Conservation (phyloP, 2,888 invertebrate genomes). For the Protula sp. region DNA sequence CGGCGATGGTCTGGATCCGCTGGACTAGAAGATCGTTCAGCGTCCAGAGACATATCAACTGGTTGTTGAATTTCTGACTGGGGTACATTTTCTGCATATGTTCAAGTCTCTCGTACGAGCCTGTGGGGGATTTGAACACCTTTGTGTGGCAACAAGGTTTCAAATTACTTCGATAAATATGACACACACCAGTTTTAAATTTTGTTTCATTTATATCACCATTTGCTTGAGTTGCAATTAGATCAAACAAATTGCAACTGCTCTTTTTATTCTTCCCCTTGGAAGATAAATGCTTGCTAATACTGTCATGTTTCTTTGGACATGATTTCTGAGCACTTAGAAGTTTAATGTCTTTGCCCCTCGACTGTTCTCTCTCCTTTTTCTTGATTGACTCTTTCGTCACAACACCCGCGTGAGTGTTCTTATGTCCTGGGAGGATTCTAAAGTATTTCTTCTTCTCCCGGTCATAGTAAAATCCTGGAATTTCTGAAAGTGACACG, state of each 20-base stretch:
- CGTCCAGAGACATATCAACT: constrained; percentile 36
- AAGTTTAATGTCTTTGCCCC: constrained; percentile 4
- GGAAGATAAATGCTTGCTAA: not conserved
- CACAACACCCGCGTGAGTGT: constrained; percentile 22
- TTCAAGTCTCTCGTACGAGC: constrained; percentile 24
- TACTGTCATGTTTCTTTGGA: too few species aligned
- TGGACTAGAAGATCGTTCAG: constrained; percentile 31
- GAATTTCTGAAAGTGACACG: constrained; percentile 34
- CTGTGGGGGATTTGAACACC: not conserved
- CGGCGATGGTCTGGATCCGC: constrained; percentile 30
- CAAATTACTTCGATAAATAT: not conserved
- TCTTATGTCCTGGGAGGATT: constrained; percentile 36
- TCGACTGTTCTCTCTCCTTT: constrained; percentile 16
- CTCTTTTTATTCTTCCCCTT: not conserved
- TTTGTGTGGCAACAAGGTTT: not conserved
- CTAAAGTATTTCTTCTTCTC: constrained; percentile 44
- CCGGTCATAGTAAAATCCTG: constrained; percentile 45
- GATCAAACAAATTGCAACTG: not conserved
- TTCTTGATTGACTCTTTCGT: constrained; percentile 34
- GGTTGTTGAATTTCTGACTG: constrained; percentile 8
- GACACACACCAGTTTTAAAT: not conserved
- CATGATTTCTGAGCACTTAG: not conserved
- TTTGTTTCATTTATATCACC: not conserved
- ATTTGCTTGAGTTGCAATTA: not conserved
- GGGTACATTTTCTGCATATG: constrained; percentile 21